Evolutionary conservation across 2,113 vertebrate species (phyloP).

Genomic region (Gulo gulo): DNA sequence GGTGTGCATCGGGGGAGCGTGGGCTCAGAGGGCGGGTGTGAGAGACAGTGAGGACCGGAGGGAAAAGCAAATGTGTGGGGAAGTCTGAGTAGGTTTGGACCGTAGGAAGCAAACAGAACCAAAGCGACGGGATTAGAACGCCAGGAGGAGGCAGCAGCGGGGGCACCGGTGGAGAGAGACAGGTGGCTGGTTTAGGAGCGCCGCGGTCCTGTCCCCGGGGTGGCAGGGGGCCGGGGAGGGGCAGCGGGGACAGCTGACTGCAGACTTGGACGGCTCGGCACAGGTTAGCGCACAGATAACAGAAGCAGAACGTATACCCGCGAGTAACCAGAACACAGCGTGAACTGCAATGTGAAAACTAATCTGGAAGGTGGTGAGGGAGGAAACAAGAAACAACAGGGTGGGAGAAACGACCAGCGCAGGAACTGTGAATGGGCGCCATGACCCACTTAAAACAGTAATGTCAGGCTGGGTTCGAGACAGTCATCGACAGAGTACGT

Average conservation of each 20-base stretch:
- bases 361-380: background rate
- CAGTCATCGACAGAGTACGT: background rate
- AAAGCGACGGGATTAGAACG: fast-evolving
- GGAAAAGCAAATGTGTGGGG: fast-evolving
- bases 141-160: fast-evolving
- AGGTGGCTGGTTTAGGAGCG: fast-evolving
- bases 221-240: background rate
- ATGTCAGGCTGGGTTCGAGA: background rate
- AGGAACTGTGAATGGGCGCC: background rate
- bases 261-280: fast-evolving
- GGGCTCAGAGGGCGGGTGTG: background rate
- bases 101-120: background rate
- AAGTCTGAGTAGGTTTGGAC: background rate
- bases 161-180: background rate
- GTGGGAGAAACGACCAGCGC: background rate
- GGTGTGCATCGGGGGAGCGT: background rate
- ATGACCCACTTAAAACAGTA: background rate
- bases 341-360: background rate
- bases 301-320: fast-evolving
- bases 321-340: background rate
- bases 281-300: background rate
- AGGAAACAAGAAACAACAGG: background rate
- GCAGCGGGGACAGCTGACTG: fast-evolving
- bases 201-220: background rate
- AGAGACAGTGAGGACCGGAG: background rate